Conservation (phyloP, 2,888 invertebrate genomes). For the Eupithecia pulchellata region DNA sequence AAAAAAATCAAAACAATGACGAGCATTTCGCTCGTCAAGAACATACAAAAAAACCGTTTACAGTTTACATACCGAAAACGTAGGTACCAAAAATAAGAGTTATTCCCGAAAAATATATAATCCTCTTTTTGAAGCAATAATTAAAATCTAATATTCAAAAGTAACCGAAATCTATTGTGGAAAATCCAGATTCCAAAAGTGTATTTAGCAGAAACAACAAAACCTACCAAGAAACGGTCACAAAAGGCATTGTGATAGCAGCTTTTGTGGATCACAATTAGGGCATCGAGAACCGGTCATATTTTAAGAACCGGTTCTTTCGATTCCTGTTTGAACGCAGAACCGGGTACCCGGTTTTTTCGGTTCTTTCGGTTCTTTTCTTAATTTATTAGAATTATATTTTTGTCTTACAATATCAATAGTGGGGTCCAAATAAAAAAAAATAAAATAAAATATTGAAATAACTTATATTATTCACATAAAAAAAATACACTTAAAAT, state of each 20-base stretch:
- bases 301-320: too few relatives aligned
- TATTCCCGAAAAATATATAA: not conserved
- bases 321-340: too few relatives aligned
- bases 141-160: constrained; percentile 25
- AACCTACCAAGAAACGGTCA: constrained; percentile 73
- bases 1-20: not conserved
- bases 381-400: too few relatives aligned
- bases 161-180: constrained; percentile 29
- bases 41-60: not conserved
- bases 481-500: too few relatives aligned
- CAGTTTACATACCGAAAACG: not conserved
- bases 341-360: too few relatives aligned
- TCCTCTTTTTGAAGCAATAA: not conserved
- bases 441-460: too few relatives aligned
- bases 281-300: too few relatives aligned
- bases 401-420: too few relatives aligned
- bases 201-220: constrained; percentile 71
- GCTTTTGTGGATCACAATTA: constrained; percentile 59
- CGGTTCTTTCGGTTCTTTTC: too few relatives aligned
- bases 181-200: constrained; percentile 58
- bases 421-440: too few relatives aligned
- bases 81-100: not conserved
- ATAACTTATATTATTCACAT: too few relatives aligned
- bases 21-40: not conserved
- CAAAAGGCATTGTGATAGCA: constrained; percentile 64